Percentiles rank a stretch among this genome's conserved stretches.
Evolutionary conservation across 2,797 vertebrate species (phyloP).

Genomic region (Xiphorhynchus erythropygius): DNA sequence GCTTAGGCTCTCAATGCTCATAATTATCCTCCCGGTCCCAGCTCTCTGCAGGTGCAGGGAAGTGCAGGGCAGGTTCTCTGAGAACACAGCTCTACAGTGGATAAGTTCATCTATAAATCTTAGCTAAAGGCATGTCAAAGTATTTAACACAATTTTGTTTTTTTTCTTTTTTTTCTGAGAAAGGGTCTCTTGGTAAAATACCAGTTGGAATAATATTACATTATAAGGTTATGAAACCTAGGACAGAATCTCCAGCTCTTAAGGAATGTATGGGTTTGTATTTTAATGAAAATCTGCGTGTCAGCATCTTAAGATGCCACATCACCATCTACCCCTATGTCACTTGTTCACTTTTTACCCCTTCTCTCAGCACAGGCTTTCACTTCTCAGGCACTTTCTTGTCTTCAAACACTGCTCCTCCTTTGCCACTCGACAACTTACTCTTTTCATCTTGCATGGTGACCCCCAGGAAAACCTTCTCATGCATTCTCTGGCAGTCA

Average conservation of each 20-base stretch:
- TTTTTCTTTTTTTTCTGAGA: neutral
- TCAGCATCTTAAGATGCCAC: neutral
- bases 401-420: neutral
- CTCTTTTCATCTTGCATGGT: fast-evolving
- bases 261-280: neutral
- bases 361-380: neutral
- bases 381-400: neutral
- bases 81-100: neutral
- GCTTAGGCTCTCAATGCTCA: conserved; percentile 20
- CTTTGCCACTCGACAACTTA: neutral
- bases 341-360: neutral
- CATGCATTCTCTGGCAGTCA: neutral
- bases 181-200: neutral
- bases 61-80: neutral
- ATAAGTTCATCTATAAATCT: neutral
- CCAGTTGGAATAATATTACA: neutral
- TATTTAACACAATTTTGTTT: neutral
- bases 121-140: neutral
- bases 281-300: neutral
- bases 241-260: neutral
- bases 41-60: conserved; percentile 56
- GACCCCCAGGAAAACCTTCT: neutral
- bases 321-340: neutral
- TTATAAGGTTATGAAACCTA: neutral
- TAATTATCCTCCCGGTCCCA: conserved; percentile 20